Conservation (phyloP, 1,140 invertebrate genomes). For the Cotesia typhae region DNA sequence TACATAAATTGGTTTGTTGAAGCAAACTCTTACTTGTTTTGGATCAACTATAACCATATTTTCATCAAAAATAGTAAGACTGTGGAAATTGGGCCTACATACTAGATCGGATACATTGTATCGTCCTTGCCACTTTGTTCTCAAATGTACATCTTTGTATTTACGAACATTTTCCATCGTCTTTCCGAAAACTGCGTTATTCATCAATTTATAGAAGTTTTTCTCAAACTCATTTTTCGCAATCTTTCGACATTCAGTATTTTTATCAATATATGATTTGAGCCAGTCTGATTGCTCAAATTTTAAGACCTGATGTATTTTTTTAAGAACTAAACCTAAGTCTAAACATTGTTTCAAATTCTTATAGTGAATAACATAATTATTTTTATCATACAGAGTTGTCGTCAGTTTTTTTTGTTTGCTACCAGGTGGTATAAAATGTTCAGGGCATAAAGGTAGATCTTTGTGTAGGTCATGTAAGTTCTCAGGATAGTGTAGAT, state of each 20-base stretch:
- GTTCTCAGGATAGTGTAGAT: conserved; percentile 40
- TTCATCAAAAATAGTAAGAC: conserved; percentile 38
- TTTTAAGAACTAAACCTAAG: conserved; percentile 27
- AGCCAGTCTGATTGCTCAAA: conserved; percentile 40
- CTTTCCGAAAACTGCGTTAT: not conserved
- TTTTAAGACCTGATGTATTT: conserved; percentile 43
- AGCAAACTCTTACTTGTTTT: not conserved
- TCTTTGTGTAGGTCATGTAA: conserved; percentile 67
- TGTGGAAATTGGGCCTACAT: conserved; percentile 46
- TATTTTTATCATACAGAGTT: conserved; percentile 64
- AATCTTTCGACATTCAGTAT: too few species aligned
- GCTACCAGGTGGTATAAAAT: conserved; percentile 35
- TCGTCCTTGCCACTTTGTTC: conserved; percentile 20
- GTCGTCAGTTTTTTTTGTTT: conserved; percentile 53
- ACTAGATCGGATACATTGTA: conserved; percentile 42
- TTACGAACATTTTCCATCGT: conserved; percentile 37
- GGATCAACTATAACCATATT: conserved; percentile 19
- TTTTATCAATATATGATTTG: conserved; percentile 26
- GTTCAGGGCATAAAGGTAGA: conserved; percentile 64
- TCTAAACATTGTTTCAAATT: conserved; percentile 55
- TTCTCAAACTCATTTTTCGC: too few species aligned
- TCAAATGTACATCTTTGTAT: conserved; percentile 44
- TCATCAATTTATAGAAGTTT: too few species aligned
- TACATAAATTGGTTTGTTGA: not conserved
- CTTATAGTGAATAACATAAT: not conserved